Evolutionary conservation across 2,797 vertebrate genomes (phyloP), one percentile per base, ranked within the genome.

Genomic region (Schizothorax lantsangensis): DNA sequence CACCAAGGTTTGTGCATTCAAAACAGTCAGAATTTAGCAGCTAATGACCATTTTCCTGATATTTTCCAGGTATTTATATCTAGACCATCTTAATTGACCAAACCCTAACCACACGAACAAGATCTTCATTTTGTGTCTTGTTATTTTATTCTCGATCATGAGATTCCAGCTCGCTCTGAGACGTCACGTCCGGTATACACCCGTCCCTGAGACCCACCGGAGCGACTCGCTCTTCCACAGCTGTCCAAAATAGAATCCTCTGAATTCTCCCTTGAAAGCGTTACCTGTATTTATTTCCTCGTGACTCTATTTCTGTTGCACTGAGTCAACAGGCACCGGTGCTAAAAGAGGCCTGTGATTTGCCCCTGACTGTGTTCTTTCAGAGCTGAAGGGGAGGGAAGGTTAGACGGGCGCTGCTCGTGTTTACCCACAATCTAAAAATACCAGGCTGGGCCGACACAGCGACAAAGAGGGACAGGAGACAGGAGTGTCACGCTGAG

Each of bases 271-370:
- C 57, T 87, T 92, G 84, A 91, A 92, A 92, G 89, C 82, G 78
- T 82, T 93, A 93, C 92, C 92, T 94, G 91, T 91, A 90, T 91
- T 90, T 88, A 89, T 92, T 94, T 93, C 92, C 92, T 91, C 78
- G 79, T 66, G 38, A 80, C 83, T 89, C 87, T 89, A 91, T 91
- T 91, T 91, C 86, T 71, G 84, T 82, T 78, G 33, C 54, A 23
- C 79, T 87, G 75, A 89, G 90, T 88, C 80, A 90, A 91, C 89
- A 89, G 7, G 57, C 12, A 45, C 26, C 30, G 15, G n/a, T 52
- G 38, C 79, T 88, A 73, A 88, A 85, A 86, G 86, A 74, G 81
- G 80, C 81, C 88, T 82, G 83, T 86, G 85, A 89, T 86, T 62
- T 80, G 77, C 75, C 84, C 62, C 72, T 90, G 86, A 89, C 84